These are phyloP conservation scores for Podarcis siculus DNA, from an alignment of 2,797 vertebrate species.

Conservation along the genomic window DNA sequence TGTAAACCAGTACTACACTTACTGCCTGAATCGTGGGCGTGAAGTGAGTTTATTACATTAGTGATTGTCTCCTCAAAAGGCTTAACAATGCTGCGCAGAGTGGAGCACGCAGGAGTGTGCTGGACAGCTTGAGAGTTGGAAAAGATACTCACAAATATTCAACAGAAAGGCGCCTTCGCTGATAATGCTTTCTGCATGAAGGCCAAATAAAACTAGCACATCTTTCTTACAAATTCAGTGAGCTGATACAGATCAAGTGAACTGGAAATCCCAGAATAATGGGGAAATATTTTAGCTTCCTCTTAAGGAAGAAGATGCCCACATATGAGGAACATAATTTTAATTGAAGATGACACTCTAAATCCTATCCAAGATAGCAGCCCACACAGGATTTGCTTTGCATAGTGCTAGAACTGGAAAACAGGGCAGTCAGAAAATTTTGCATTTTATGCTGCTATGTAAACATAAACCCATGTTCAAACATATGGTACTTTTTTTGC, in stretches of 20 bases:
- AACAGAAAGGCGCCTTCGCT: not conserved
- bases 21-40: too few species aligned
- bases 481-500: not conserved
- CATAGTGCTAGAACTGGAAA: not conserved
- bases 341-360: not conserved
- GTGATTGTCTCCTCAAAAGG: too few species aligned
- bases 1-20: too few species aligned
- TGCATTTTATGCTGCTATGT: not conserved
- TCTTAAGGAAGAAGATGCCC: too few species aligned
- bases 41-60: too few species aligned
- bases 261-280: conserved; percentile 27
- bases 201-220: not conserved
- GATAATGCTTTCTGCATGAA: not conserved
- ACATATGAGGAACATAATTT: not conserved
- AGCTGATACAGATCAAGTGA: conserved; percentile 32
- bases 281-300: conserved; percentile 11
- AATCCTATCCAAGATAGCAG: not conserved
- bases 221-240: not conserved
- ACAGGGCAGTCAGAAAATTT: not conserved
- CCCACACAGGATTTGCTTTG: not conserved
- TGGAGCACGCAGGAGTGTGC: too few species aligned
- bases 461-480: not conserved
- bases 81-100: too few species aligned
- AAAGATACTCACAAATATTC: too few species aligned
- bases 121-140: too few species aligned